Evolutionary conservation across 2,888 invertebrate species (phyloP), one percentile per base, ranked within the genome.

Genomic region (Netelia melanura): DNA sequence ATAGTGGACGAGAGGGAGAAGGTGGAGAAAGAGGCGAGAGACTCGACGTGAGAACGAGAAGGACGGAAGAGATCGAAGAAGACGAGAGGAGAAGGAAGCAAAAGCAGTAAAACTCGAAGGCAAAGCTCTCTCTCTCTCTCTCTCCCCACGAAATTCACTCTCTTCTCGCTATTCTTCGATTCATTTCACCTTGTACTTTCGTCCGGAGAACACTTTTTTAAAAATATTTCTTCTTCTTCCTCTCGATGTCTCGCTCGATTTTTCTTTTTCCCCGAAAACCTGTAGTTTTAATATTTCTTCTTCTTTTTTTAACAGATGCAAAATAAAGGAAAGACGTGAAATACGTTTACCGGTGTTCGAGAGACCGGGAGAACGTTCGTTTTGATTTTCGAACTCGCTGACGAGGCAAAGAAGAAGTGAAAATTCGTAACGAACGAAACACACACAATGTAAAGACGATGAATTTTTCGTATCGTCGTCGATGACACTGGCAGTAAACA

Each of bases 41-140:
- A 70, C 62, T 56, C 70, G 82, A 61, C 58, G 76, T 43, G 58
- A 48, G 52, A 68, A 72, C 62, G 72, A 71, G 70, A 44, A 44
- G 76, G 71, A 64, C 58, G 44, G 62, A 74, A 67, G 62, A 75
- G 81, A 61, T 78, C 56, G 71, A 84, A 67, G 77, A 70, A 71
- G 64, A 79, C 61, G 61, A 78, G 76, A 85, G 79, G 72, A 76
- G 44, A 38, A 78, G 62, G 67, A 62, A 21, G 72, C 38, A 17
- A 71, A 58, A 77, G 48, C 58, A 44, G 48, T 67, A 58, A 68
- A 68, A 84, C 58, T 80, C 72, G 61, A 48, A 38, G 61, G 68
- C 68, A 68, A 54, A 65, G 67, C 52, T 48, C 44, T 48, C 56
- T 74, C 78, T 65, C 25, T 23, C 17, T 21, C 14, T 48, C 52